Conservation (phyloP, 2,113 vertebrate genomes). For the Apteryx mantelli region DNA sequence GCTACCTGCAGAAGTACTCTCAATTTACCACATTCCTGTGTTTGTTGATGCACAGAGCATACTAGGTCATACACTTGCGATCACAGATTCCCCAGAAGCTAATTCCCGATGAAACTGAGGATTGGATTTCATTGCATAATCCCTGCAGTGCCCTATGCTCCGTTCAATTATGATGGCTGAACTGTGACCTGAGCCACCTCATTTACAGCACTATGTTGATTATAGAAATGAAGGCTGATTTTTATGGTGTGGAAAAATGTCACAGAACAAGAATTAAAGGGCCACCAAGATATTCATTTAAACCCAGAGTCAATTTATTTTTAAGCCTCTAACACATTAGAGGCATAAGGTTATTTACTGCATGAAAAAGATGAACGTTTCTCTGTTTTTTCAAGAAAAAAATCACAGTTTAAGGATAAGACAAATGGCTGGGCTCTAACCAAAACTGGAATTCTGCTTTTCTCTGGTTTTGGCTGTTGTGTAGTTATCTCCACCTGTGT, state of each 20-base stretch:
- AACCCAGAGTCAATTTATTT: not conserved
- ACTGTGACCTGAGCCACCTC: not conserved
- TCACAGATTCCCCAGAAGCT: not conserved
- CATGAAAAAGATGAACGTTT: not conserved
- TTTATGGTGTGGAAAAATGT: constrained; percentile 19
- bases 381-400: not conserved
- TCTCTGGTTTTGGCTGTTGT: not conserved
- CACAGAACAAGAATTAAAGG: not conserved
- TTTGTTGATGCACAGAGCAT: not conserved
- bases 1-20: not conserved
- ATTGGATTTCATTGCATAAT: not conserved
- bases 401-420: not conserved
- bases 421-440: not conserved
- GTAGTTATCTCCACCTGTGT: not conserved
- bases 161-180: not conserved
- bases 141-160: not conserved
- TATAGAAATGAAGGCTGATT: not conserved
- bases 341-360: not conserved
- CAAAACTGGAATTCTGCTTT: not conserved
- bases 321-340: not conserved
- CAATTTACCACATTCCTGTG: not conserved
- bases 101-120: not conserved
- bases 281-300: not conserved
- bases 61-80: not conserved
- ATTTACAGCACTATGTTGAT: not conserved